phyloP scores from a whole-genome alignment of 2,888 invertebrate species.

The Habrosyne pyritoides region DNA sequence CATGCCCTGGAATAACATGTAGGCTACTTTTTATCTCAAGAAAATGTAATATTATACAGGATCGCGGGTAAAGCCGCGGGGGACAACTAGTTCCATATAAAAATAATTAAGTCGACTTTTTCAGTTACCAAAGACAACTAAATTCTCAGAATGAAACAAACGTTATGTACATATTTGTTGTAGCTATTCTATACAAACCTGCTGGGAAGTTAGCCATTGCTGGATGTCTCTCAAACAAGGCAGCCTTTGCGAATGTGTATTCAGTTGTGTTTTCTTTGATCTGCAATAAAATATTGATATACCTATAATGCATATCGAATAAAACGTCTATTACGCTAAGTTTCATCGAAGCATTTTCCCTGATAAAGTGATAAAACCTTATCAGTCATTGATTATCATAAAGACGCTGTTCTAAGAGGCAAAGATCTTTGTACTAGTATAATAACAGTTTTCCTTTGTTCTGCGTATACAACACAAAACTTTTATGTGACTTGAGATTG shows the following conservation, averaged over 20 bases:
- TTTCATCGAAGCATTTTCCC: neutral
- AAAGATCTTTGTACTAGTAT: neutral
- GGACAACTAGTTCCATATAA: no score
- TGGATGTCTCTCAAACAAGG: slow-evolving; percentile 88
- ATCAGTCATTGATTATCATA: neutral
- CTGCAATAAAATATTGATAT: slow-evolving; percentile 58
- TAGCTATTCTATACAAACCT: slow-evolving; percentile 65
- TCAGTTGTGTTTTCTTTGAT: slow-evolving; percentile 81
- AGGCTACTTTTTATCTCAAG: no score
- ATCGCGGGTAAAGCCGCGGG: no score
- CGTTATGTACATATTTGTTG: no score
- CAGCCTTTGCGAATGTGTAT: slow-evolving; percentile 83
- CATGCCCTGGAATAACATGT: no score
- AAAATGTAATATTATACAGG: no score
- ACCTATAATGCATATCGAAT: neutral
- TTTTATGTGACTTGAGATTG: neutral
- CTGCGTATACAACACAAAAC: neutral
- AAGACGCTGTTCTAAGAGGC: neutral
- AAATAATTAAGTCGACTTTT: no score
- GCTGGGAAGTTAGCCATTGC: slow-evolving; percentile 87
- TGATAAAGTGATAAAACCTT: neutral
- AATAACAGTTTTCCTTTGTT: neutral
- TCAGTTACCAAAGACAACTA: no score
- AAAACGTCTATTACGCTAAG: neutral
- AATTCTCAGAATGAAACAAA: no score